phyloP scores from a whole-genome alignment of 1,140 invertebrate species.

The Drosophila paulistorum region DNA sequence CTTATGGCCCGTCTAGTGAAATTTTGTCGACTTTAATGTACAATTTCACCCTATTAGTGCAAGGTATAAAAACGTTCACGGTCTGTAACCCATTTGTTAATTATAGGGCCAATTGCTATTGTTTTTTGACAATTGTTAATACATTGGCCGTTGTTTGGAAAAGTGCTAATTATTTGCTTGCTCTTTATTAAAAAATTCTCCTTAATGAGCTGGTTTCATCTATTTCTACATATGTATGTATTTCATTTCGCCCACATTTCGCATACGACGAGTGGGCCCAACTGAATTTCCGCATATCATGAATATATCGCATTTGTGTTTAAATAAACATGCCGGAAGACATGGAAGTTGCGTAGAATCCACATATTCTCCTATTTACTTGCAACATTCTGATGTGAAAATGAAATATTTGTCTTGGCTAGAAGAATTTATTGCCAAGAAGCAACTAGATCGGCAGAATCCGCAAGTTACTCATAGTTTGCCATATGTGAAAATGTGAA shows the following conservation, averaged over 20 bases:
- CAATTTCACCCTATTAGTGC: too few species aligned
- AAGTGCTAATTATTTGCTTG: not conserved
- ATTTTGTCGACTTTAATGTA: too few species aligned
- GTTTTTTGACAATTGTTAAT: constrained; percentile 9
- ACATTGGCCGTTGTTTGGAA: not conserved
- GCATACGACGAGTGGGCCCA: not conserved
- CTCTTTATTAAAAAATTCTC: not conserved
- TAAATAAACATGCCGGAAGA: too few species aligned
- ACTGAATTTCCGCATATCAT: not conserved
- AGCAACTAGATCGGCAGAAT: too few species aligned
- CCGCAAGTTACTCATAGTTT: too few species aligned
- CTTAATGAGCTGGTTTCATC: not conserved
- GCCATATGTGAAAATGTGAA: too few species aligned
- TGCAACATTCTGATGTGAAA: too few species aligned
- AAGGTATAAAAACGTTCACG: not conserved
- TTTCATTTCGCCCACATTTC: not conserved
- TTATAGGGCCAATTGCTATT: constrained; percentile 8
- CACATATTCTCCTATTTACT: too few species aligned
- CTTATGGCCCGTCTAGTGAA: too few species aligned
- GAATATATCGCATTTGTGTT: not conserved
- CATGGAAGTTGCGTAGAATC: too few species aligned
- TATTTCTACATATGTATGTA: not conserved
- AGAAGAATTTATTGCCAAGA: too few species aligned
- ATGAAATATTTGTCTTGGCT: too few species aligned
- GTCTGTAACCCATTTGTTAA: constrained; percentile 3